Percentiles rank a stretch among this genome's conserved stretches.
Conservation (phyloP, 2,888 invertebrate genomes). For the Magallana nippona region DNA sequence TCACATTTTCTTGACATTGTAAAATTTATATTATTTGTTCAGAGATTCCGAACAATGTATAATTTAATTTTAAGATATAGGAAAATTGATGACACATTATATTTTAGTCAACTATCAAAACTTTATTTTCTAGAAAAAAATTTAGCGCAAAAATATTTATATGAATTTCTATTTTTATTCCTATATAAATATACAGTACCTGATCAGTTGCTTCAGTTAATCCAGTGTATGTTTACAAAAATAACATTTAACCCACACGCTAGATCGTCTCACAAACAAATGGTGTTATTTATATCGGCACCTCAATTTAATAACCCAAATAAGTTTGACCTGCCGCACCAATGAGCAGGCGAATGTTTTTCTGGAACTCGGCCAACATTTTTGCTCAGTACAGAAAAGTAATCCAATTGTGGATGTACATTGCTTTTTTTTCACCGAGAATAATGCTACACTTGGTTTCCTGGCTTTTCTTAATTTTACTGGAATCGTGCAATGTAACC, state of each 20-base stretch:
- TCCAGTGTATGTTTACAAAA: background rate
- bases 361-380: constrained; percentile 32
- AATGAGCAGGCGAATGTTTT: constrained; percentile 13
- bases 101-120: too few species aligned
- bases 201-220: background rate
- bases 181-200: background rate
- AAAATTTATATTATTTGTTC: background rate
- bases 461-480: background rate
- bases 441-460: constrained; percentile 7
- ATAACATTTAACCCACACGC: background rate
- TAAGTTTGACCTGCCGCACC: constrained; percentile 32
- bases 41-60: too few species aligned
- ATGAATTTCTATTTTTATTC: too few species aligned
- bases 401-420: constrained; percentile 9
- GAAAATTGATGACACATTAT: too few species aligned
- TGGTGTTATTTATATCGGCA: constrained; percentile 32
- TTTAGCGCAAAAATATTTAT: too few species aligned
- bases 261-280: background rate
- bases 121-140: too few species aligned
- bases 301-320: constrained; percentile 35
- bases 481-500: too few species aligned
- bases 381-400: constrained; percentile 38
- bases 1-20: background rate
- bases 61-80: too few species aligned
- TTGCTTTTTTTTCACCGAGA: constrained; percentile 10